Evolutionary conservation across 2,797 vertebrate species (phyloP), one percentile per base, ranked within the genome.

Genomic region (Megalops cyprinoides): DNA sequence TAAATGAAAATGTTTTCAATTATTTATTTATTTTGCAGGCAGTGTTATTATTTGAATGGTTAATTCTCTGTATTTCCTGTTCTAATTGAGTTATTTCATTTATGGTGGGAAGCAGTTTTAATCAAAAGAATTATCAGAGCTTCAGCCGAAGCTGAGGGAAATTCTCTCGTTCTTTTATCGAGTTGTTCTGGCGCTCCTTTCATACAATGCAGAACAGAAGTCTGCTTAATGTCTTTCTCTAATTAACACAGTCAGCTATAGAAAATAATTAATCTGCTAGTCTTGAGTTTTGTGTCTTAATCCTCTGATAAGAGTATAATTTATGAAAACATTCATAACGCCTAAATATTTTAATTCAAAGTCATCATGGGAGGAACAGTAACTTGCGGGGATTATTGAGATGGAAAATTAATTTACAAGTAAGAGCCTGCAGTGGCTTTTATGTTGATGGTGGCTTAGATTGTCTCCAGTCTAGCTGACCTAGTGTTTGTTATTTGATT

Each of bases 231-330:
- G 15, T 81, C 42, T 81, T 78, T 18, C 25, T 87, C 86, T 90
- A 90, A 91, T 93, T 92, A 91, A 79, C 73, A 23, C 73, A 51
- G 48, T 67, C 75, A 1, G 56, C 58, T 23, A 79, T 76, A 79
- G 74, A 77, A 55, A 75, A 51, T 79, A 80, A 71, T 71, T 83
- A 44, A 76, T 80, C 82, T 77, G 39, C 39, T 37, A 6, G 18
- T 56, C 73, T 67, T 49, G 8, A 76, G 6, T 46, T 78, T 62
- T 42, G 20, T 42, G 56, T 55, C 51, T 60, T 83, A 86, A 82
- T 83, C 80, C 53, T 14, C 53, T 51, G 78, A 84, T 81, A 82
- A 84, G 81, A 39, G 53, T 39, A 62, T 82, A 74, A 74, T 69
- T 74, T 51, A 58, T 62, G 44, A 46, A 62, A 81, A 75, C 49